A percentile compares a stretch with the other conserved stretches of the same genome.
Conservation (phyloP, 2,113 vertebrate species). For the Rhadina sibilatrix region DNA sequence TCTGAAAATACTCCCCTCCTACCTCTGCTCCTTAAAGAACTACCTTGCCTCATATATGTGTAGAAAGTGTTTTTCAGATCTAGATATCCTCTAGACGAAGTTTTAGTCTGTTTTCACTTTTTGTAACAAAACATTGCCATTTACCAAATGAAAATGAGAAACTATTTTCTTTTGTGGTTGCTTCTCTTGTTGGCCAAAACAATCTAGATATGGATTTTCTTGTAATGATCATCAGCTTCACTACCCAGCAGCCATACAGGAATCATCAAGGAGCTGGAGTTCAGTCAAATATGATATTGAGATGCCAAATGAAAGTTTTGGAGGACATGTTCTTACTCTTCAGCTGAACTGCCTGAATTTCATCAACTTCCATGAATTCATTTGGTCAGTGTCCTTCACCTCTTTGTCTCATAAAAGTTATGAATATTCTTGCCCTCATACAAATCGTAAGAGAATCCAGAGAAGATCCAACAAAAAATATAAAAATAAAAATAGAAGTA, state of each 20-base stretch:
- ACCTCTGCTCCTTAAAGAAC: not conserved
- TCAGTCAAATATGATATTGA: not conserved
- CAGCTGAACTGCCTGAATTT: not conserved
- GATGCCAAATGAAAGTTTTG: not conserved
- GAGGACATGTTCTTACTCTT: not conserved
- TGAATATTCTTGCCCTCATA: not conserved
- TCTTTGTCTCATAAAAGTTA: not conserved
- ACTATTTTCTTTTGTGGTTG: not conserved
- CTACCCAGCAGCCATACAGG: not conserved
- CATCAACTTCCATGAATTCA: not conserved
- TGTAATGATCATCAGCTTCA: not conserved
- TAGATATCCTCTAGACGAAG: not conserved
- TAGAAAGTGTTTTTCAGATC: not conserved
- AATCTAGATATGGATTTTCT: not conserved
- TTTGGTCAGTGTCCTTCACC: not conserved
- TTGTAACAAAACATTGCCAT: not conserved
- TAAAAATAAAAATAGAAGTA: not conserved
- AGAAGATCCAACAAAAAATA: not conserved
- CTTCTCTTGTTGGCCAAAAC: not conserved
- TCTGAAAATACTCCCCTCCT: not conserved
- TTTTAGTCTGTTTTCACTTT: not conserved
- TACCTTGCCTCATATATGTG: fast-evolving
- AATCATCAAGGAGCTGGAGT: not conserved
- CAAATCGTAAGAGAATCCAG: not conserved
- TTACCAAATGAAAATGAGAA: not conserved